Base-by-base conservation (phyloP, 1,140 invertebrate genomes). In the Ganaspis sp. region DNA sequence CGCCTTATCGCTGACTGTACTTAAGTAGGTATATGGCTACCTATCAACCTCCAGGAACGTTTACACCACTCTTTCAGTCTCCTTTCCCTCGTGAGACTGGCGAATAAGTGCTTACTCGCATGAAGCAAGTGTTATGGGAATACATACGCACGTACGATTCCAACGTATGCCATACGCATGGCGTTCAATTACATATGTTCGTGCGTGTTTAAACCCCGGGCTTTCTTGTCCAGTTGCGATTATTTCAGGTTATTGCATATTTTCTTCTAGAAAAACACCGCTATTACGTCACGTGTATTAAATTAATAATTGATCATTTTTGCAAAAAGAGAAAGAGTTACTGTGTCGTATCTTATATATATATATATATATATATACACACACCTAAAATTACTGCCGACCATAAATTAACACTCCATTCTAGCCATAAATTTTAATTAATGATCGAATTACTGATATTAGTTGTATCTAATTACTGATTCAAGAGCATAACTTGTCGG, bases 151-250 rank as follows among this genome's bases (percentile, higher is more conserved):
- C 45, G 17, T 49, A 49, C 45, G 1, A 49, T 49, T 8, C 15
- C 45, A 17, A 53, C 74, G 69, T 64, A 58, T 70, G 58, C 71
- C 80, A 80, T 82, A 82, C 78, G 71, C 76, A 53, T 75, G 78
- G 81, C 76, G 83, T 85, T 84, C 77, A 76, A 83, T 85, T 85
- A 85, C 83, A 69, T 37, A 79, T 74, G 74, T 83, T 85, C 78
- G 81, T 72, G 70, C 78, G 70, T 72, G 72, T 40, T 71, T 64
- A 40, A 54, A 74, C 64, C 70, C 42, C 11, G 5, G 15, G 9
- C 9, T 58, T 58, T 29, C 21, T 26, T 26, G 11, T 29, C 19
- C 11, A 15, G 45, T 72, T 71, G 73, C 73, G 53, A 53, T 34
- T 64, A 72, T 64, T 29, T 53, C 78, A 64, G 29, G 70, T 54